Conservation (phyloP, 92 coral and sea anemone species). For the Micromussa lordhowensis region DNA sequence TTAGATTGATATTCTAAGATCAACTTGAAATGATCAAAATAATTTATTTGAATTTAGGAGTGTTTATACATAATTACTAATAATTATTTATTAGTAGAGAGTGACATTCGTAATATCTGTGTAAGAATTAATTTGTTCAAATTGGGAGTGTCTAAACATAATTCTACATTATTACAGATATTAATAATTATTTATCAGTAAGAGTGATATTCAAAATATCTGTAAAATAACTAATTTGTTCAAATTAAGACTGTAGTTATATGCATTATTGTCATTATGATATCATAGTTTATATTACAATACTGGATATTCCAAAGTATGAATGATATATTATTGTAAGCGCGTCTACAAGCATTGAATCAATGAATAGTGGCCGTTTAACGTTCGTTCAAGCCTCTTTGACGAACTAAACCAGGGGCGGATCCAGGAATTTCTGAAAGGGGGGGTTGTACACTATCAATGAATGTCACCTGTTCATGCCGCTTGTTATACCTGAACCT, state of each 20-base stretch:
- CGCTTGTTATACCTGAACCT: no score
- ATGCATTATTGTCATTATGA: no score
- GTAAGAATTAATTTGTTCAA: not conserved
- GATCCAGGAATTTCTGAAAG: no score
- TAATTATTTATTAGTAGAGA: not conserved
- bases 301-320: no score
- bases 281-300: no score
- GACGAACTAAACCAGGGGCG: no score
- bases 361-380: no score
- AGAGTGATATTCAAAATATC: not conserved
- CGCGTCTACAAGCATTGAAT: no score
- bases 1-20: not conserved
- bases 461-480: no score
- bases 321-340: no score
- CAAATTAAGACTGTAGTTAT: not conserved
- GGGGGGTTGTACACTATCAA: no score
- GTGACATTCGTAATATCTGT: not conserved
- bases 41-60: not conserved
- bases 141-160: not conserved
- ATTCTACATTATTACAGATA: not conserved
- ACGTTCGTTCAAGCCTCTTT: no score
- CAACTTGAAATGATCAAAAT: not conserved
- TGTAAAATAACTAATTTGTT: not conserved
- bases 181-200: not conserved
- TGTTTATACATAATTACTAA: not conserved